Percentiles rank a stretch among this genome's conserved stretches.
These are phyloP conservation scores for Thera obeliscata DNA, from an alignment of 2,888 invertebrate species.

Conservation along the genomic window DNA sequence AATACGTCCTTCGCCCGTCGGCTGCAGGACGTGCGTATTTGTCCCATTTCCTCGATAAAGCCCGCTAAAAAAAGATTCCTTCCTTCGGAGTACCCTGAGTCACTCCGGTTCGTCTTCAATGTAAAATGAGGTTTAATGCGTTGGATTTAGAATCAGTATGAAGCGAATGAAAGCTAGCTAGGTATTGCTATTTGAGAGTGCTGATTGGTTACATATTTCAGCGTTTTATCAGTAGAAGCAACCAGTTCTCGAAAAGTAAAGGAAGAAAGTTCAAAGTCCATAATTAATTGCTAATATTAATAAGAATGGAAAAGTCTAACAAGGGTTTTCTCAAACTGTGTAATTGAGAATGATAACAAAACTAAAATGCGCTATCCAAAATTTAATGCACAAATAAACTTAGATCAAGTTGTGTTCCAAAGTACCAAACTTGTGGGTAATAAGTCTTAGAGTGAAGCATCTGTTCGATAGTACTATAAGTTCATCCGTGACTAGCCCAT, in stretches of 20 bases:
- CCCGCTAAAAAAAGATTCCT: conserved; percentile 51
- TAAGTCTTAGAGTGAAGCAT: conserved; percentile 16
- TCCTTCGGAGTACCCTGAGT: conserved; percentile 25
- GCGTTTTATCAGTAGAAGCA: background rate
- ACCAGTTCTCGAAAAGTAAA: background rate
- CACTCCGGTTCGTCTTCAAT: conserved; percentile 1
- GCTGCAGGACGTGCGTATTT: conserved; percentile 54
- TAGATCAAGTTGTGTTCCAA: background rate
- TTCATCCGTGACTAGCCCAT: conserved; percentile 27
- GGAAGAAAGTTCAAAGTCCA: background rate
- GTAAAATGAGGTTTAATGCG: background rate
- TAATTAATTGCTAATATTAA: too few species aligned
- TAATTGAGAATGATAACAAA: background rate
- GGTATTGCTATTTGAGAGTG: background rate
- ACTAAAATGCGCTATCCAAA: background rate
- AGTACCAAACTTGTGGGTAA: background rate
- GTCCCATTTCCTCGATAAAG: conserved; percentile 48
- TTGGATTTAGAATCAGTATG: background rate
- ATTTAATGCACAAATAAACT: background rate
- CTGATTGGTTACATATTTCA: background rate
- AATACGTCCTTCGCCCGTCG: conserved; percentile 39
- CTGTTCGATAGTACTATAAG: background rate
- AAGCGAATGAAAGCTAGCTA: background rate
- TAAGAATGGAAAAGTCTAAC: too few species aligned
- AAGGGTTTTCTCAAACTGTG: too few species aligned